Percentiles rank a stretch among this genome's conserved stretches.
Evolutionary conservation across 2,797 vertebrate genomes (phyloP).

Genomic region (Microchirus variegatus): DNA sequence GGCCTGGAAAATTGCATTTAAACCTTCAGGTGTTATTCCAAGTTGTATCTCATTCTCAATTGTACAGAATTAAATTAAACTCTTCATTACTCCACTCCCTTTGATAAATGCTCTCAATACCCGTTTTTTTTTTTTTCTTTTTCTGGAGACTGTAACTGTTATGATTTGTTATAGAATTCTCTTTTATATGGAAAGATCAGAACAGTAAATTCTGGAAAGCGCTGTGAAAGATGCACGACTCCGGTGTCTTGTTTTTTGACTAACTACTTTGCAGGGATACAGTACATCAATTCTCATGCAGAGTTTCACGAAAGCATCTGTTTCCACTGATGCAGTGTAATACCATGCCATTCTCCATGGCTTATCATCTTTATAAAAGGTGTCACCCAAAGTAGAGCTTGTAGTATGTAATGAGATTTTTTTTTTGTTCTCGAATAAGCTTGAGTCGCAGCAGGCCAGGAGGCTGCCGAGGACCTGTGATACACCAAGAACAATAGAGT

Average conservation of each 20-base stretch:
- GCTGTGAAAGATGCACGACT: constrained; percentile 7
- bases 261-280: constrained; percentile 9
- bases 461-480: constrained; percentile 71
- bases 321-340: constrained; percentile 47
- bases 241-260: constrained; percentile 22
- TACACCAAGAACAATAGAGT: constrained; percentile 76
- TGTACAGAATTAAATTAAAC: constrained; percentile 74
- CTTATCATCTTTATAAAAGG: constrained; percentile 70
- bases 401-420: constrained; percentile 76
- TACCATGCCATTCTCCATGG: constrained; percentile 54
- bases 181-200: constrained; percentile 21
- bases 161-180: constrained; percentile 25
- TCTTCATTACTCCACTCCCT: constrained; percentile 53
- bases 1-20: constrained; percentile 86
- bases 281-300: constrained; percentile 35
- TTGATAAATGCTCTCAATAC: constrained; percentile 63
- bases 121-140: constrained; percentile 5
- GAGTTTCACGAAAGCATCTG: constrained; percentile 43
- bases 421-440: constrained; percentile 61
- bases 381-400: constrained; percentile 66
- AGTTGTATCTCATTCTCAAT: constrained; percentile 70
- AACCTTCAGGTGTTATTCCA: constrained; percentile 81
- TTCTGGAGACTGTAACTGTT: constrained; percentile 16
- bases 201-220: constrained; percentile 13
- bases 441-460: constrained; percentile 54